phyloP scores from a whole-genome alignment of 2,797 vertebrate species.

The Spinibarbus caldwelli region DNA sequence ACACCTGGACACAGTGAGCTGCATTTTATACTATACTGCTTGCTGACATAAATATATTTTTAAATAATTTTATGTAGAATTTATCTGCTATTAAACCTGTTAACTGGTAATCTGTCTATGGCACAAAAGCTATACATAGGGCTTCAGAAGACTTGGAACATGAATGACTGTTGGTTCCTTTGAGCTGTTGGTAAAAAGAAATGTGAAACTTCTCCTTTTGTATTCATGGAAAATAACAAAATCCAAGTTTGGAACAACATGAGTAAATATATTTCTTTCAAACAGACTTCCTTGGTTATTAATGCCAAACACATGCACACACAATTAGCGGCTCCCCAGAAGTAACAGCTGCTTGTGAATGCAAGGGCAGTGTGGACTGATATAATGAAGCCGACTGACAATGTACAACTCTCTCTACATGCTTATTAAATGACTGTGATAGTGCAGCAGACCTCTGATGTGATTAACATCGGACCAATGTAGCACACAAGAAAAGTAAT shows the following conservation, averaged over 20 bases:
- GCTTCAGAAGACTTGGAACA: background rate
- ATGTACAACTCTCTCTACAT: slow-evolving; percentile 43
- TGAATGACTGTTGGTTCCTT: background rate
- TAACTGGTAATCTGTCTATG: too few relatives aligned
- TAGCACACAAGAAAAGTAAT: slow-evolving; percentile 52
- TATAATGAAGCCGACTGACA: slow-evolving; percentile 66
- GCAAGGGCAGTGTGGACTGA: slow-evolving; percentile 53
- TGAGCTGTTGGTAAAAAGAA: background rate
- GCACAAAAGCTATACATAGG: background rate
- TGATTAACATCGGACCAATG: slow-evolving; percentile 50
- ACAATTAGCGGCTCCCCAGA: background rate
- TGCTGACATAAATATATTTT: background rate
- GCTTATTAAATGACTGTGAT: slow-evolving; percentile 54
- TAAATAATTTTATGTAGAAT: too few relatives aligned
- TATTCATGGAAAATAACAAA: background rate
- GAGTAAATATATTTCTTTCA: background rate
- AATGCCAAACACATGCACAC: background rate
- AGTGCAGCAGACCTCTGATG: slow-evolving; percentile 29
- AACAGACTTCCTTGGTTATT: background rate
- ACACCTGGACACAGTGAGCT: background rate
- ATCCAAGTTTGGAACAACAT: background rate
- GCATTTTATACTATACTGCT: background rate
- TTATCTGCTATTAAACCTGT: background rate
- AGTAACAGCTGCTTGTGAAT: slow-evolving; percentile 52
- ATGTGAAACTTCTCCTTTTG: background rate